Conservation (phyloP, 2,113 vertebrate species). For the Taurulus bubalis region DNA sequence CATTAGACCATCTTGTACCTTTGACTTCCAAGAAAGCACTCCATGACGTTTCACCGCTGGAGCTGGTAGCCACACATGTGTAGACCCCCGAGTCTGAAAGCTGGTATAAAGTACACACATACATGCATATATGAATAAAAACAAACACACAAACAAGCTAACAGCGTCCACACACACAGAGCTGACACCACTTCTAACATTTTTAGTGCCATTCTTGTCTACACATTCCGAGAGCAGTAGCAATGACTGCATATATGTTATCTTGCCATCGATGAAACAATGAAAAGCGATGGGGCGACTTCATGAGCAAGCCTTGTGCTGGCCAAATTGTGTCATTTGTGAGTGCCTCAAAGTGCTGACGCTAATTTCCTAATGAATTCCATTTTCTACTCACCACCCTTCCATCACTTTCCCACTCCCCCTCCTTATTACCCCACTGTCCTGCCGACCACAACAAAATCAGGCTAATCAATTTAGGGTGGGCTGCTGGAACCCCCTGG, state of each 20-base stretch:
- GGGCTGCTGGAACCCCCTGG: slow-evolving; percentile 78
- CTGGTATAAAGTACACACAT: slow-evolving; percentile 68
- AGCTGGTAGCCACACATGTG: slow-evolving; percentile 97
- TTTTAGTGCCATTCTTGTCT: slow-evolving; percentile 34
- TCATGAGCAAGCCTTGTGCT: slow-evolving; percentile 63
- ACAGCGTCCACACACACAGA: not conserved
- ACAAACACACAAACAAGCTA: not conserved
- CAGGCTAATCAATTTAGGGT: slow-evolving; percentile 86
- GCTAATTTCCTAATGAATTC: slow-evolving; percentile 92
- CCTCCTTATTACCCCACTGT: slow-evolving; percentile 65
- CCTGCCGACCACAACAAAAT: slow-evolving; percentile 83
- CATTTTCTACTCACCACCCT: slow-evolving; percentile 82
- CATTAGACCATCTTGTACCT: slow-evolving; percentile 79
- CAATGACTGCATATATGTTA: slow-evolving; percentile 17
- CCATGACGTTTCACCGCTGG: slow-evolving; percentile 98
- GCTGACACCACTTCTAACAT: slow-evolving; percentile 23
- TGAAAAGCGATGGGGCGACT: slow-evolving; percentile 51
- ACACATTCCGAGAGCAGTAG: slow-evolving; percentile 15
- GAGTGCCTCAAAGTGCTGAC: slow-evolving; percentile 86
- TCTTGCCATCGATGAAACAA: slow-evolving; percentile 29
- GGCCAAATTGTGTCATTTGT: slow-evolving; percentile 82
- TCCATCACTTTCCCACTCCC: slow-evolving; percentile 68
- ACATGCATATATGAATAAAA: not conserved
- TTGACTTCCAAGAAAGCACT: slow-evolving; percentile 96
- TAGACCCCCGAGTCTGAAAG: slow-evolving; percentile 95